phyloP scores from a whole-genome alignment of 2,888 invertebrate species.

The Spodoptera exigua region DNA sequence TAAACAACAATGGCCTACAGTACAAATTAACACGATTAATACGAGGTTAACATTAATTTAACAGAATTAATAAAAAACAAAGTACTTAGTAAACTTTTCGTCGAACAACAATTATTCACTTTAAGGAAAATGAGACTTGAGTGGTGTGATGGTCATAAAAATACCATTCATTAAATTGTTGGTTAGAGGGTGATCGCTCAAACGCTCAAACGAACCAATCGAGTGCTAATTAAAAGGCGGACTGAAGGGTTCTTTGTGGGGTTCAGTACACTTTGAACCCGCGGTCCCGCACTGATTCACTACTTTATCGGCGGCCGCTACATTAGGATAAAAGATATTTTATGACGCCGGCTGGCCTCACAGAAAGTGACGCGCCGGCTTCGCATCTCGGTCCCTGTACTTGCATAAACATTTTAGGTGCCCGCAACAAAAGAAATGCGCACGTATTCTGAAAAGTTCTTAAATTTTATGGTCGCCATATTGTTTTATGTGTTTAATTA shows the following conservation, averaged over 20 bases:
- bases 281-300: conserved; percentile 58
- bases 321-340: conserved; percentile 51
- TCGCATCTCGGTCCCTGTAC: conserved; percentile 10
- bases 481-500: conserved; percentile 44
- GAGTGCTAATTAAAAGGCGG: conserved; percentile 70
- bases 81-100: conserved; percentile 31
- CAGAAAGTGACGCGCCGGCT: conserved; percentile 29
- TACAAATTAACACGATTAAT: conserved; percentile 33
- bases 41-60: conserved; percentile 25
- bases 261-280: conserved; percentile 74
- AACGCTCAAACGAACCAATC: conserved; percentile 57
- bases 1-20: conserved; percentile 16
- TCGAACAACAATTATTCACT: conserved; percentile 50
- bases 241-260: conserved; percentile 69
- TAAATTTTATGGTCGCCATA: conserved; percentile 31
- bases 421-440: conserved; percentile 29
- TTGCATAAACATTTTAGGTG: conserved; percentile 35
- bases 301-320: conserved; percentile 52
- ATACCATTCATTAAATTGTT: conserved; percentile 45
- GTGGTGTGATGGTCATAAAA: conserved; percentile 35
- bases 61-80: conserved; percentile 24
- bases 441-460: conserved; percentile 31
- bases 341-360: conserved; percentile 34
- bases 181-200: conserved; percentile 36
- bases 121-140: conserved; percentile 39